Evolutionary conservation across 23 tunicate genomes (phyloP).

Genomic region (Trididemnum nubilum): DNA sequence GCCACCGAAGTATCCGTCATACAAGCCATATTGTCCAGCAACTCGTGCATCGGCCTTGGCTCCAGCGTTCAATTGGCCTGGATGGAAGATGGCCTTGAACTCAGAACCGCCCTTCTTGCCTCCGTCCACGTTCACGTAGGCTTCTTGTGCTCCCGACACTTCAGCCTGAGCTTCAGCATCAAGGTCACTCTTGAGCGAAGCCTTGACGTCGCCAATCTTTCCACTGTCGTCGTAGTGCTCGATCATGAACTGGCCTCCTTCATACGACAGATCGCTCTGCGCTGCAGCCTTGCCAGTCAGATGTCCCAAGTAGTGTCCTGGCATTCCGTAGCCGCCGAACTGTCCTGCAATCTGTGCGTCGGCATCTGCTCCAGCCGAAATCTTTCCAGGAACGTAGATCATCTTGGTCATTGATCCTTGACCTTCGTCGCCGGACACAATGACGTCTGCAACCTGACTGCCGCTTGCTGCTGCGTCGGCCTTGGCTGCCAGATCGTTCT

Average conservation of each 20-base stretch:
- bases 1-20: constrained; percentile 3
- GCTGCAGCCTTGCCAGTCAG: constrained; percentile 3
- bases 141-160: constrained; percentile 5
- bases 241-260: neutral
- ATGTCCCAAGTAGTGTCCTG: constrained; percentile 15
- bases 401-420: neutral
- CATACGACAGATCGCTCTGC: constrained; percentile 1
- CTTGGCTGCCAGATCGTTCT: constrained; percentile 3
- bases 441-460: neutral
- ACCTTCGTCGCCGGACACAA: neutral
- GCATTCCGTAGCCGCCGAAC: constrained; percentile 3
- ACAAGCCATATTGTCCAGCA: neutral
- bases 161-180: neutral
- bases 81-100: neutral
- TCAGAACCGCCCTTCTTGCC: constrained; percentile 7
- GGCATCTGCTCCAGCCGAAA: neutral
- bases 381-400: constrained; percentile 4
- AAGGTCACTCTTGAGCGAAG: constrained; percentile 2
- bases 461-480: constrained; percentile 8
- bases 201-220: neutral
- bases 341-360: constrained; percentile 4
- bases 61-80: constrained; percentile 7
- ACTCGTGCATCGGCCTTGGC: neutral
- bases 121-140: neutral
- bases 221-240: constrained; percentile 1